phyloP scores from a whole-genome alignment of 2,113 vertebrate species.

The Fulica atra region DNA sequence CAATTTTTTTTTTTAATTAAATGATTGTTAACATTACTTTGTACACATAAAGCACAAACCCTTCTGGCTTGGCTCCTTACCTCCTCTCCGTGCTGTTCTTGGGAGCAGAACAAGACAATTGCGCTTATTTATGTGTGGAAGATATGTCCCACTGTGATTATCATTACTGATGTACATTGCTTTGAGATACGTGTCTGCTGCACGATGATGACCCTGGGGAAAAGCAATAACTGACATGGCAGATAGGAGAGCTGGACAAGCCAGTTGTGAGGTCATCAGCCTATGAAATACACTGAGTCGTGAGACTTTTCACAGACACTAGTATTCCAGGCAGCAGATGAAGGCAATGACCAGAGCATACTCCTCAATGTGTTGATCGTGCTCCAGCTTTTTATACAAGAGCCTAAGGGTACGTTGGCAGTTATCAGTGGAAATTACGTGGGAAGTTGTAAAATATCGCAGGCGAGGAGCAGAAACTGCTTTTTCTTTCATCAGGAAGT shows the following conservation, averaged over 20 bases:
- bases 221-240: background rate
- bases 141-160: background rate
- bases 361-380: background rate
- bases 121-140: background rate
- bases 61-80: background rate
- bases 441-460: background rate
- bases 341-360: background rate
- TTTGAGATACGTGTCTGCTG: background rate
- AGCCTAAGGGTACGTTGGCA: background rate
- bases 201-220: background rate
- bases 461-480: background rate
- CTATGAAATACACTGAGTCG: background rate
- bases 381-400: background rate
- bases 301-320: background rate
- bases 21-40: background rate
- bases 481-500: background rate
- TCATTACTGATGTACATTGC: background rate
- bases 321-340: background rate
- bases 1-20: background rate
- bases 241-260: background rate
- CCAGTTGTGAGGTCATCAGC: background rate
- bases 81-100: background rate
- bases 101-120: background rate
- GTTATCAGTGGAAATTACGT: background rate
- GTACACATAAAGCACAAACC: background rate